These are phyloP conservation scores for Noctua comes DNA, from an alignment of 2,888 invertebrate genomes.

Conservation along the genomic window DNA sequence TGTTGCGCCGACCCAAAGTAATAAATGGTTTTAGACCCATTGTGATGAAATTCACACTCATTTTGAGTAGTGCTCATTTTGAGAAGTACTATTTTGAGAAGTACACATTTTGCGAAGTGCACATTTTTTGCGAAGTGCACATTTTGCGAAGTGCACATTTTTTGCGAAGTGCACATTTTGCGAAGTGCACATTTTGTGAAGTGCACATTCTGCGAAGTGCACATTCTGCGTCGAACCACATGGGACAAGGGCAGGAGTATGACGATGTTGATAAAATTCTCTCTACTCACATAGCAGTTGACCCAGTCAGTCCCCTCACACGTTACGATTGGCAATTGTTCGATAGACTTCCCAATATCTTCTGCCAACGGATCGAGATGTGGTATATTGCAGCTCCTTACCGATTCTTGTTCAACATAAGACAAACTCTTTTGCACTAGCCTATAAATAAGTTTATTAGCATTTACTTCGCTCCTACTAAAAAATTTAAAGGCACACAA, in stretches of 20 bases:
- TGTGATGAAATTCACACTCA: no score
- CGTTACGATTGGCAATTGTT: slow-evolving; percentile 90
- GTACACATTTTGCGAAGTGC: no score
- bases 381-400: slow-evolving; percentile 80
- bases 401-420: slow-evolving; percentile 75
- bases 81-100: no score
- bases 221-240: not conserved
- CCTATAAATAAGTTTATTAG: slow-evolving; percentile 43
- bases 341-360: slow-evolving; percentile 93
- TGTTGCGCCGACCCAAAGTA: not conserved
- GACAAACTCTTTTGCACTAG: slow-evolving; percentile 6
- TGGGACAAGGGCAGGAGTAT: not conserved
- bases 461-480: not conserved
- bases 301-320: slow-evolving; percentile 95
- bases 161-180: no score
- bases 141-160: no score
- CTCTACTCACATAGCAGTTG: slow-evolving; percentile 91
- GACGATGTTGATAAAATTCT: not conserved
- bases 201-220: no score
- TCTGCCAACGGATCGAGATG: slow-evolving; percentile 90
- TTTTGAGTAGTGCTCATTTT: no score
- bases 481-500: not conserved
- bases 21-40: no score
- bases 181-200: no score
- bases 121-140: no score